Percentiles rank a stretch among this genome's conserved stretches.
These are phyloP conservation scores for Andrena marginata DNA, from an alignment of 2,888 invertebrate genomes.

Conservation along the genomic window DNA sequence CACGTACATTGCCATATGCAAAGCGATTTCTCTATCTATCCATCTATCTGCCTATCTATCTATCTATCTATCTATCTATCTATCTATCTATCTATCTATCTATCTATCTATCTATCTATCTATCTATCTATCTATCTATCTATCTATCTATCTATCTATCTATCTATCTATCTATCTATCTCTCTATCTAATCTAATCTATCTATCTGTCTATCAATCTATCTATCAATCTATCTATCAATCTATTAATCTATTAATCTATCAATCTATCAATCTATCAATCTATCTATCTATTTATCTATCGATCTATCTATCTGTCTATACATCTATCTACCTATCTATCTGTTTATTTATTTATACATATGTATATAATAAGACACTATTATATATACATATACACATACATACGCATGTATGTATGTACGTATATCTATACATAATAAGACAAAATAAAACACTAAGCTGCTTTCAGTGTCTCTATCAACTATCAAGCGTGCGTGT, in stretches of 20 bases:
- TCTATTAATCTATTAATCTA: no score
- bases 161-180: no score
- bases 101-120: conserved; percentile 10
- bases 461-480: conserved; percentile 84
- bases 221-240: conserved; percentile 9
- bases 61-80: conserved; percentile 7
- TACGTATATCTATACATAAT: conserved; percentile 45
- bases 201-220: conserved; percentile 15
- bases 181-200: conserved; percentile 22
- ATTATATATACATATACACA: conserved; percentile 20
- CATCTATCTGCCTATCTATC: conserved; percentile 14
- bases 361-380: not conserved
- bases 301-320: conserved; percentile 19
- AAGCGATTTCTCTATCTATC: conserved; percentile 38
- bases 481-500: conserved; percentile 72
- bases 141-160: conserved; percentile 10
- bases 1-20: conserved; percentile 52
- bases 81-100: conserved; percentile 11
- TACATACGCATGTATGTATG: conserved; percentile 44
- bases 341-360: conserved; percentile 9
- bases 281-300: not conserved
- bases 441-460: conserved; percentile 82
- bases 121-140: conserved; percentile 16
- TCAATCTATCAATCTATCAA: conserved; percentile 19
- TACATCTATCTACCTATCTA: conserved; percentile 11